phyloP scores from a whole-genome alignment of 2,113 vertebrate species.

The Sinocyclocheilus grahami region DNA sequence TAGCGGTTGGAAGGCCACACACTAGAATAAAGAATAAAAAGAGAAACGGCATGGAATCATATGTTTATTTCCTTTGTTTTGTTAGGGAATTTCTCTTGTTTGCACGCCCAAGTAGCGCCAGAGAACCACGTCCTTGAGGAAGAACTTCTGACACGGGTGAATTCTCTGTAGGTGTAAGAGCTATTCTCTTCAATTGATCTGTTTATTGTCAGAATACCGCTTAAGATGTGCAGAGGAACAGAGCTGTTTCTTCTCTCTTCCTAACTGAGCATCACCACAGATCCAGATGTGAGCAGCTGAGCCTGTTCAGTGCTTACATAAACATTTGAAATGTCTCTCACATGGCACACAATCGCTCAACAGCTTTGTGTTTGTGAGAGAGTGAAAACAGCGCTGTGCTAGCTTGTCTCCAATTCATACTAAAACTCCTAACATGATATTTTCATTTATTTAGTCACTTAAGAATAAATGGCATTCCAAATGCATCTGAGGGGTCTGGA shows the following conservation, averaged over 20 bases:
- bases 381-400: neutral
- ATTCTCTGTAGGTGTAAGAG: constrained; percentile 26
- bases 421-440: neutral
- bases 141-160: constrained; percentile 9
- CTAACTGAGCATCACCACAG: constrained; percentile 39
- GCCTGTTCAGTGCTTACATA: constrained; percentile 40
- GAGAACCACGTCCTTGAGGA: neutral
- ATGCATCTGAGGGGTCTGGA: constrained; percentile 2
- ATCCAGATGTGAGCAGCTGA: constrained; percentile 56
- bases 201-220: constrained; percentile 26
- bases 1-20: neutral
- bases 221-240: constrained; percentile 37
- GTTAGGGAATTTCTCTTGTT: neutral
- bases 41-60: neutral
- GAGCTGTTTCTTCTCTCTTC: constrained; percentile 3
- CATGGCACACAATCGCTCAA: constrained; percentile 3
- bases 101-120: neutral
- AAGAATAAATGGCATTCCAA: neutral
- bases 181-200: neutral
- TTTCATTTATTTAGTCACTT: neutral
- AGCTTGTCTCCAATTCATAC: constrained; percentile 5
- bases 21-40: neutral
- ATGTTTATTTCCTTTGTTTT: neutral
- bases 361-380: constrained; percentile 23
- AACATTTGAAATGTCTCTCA: constrained; percentile 52